These are phyloP conservation scores for Tragelaphus strepsiceros DNA, from an alignment of 2,113 vertebrate genomes.

Conservation along the genomic window DNA sequence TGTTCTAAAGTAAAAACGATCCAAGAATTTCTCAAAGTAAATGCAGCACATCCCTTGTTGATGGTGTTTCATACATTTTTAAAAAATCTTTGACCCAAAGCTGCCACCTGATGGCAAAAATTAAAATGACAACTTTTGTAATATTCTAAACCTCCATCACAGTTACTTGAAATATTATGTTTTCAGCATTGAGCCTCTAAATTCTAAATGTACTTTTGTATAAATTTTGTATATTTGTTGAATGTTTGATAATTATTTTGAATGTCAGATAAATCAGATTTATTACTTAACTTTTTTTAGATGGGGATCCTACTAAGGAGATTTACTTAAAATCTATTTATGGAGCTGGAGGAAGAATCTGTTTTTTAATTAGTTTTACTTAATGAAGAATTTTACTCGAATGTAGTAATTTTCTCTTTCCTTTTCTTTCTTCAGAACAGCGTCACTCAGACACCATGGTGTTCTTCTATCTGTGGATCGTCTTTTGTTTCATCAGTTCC, in stretches of 20 bases:
- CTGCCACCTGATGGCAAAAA: constrained; percentile 79
- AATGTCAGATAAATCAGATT: not conserved
- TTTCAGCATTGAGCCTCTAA: not conserved
- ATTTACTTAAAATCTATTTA: constrained; percentile 11
- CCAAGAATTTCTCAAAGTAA: constrained; percentile 32
- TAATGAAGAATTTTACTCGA: constrained; percentile 17
- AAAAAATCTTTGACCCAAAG: constrained; percentile 42
- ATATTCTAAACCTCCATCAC: not conserved
- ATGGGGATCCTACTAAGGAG: not conserved
- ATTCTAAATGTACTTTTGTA: not conserved
- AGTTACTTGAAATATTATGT: constrained; percentile 19
- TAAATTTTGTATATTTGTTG: not conserved
- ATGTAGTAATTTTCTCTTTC: not conserved
- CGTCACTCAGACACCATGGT: constrained; percentile 87
- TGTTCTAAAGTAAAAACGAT: constrained; percentile 19
- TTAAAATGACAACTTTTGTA: constrained; percentile 59
- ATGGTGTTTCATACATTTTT: not conserved
- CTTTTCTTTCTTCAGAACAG: constrained; percentile 84
- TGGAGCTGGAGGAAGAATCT: not conserved
- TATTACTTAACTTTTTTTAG: constrained; percentile 22
- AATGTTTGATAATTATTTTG: not conserved
- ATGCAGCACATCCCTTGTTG: not conserved
- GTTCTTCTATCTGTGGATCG: constrained; percentile 97
- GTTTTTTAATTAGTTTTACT: not conserved
- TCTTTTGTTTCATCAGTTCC: constrained; percentile 92